Conservation (phyloP, 1,140 invertebrate species). For the Drosophila pruinosa region DNA sequence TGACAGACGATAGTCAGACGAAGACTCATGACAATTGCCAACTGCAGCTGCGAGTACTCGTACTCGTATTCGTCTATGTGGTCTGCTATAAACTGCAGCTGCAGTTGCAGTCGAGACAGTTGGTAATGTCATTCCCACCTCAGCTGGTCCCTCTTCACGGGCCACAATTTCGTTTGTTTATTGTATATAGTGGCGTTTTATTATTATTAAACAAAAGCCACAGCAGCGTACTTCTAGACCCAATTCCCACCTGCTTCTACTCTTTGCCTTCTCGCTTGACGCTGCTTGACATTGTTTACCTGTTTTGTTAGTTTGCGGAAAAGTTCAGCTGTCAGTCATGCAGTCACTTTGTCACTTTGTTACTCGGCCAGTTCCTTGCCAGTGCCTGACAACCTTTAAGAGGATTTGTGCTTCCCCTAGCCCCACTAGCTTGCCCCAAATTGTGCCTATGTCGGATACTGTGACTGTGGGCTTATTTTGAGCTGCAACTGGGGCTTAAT, state of each 20-base stretch:
- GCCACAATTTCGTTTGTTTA: constrained; percentile 41
- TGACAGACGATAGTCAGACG: constrained; percentile 50
- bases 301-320: constrained; percentile 32
- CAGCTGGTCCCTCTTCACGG: too few relatives aligned
- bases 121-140: constrained; percentile 62
- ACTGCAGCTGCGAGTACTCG: constrained; percentile 19
- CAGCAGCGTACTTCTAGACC: not conserved
- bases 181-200: constrained; percentile 49
- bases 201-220: constrained; percentile 70
- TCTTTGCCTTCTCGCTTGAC: constrained; percentile 13
- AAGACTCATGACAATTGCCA: constrained; percentile 64
- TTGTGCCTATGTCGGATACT: constrained; percentile 3
- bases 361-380: constrained; percentile 19
- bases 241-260: not conserved
- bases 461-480: not conserved
- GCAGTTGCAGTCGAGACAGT: constrained; percentile 26
- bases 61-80: constrained; percentile 28
- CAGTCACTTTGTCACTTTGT: constrained; percentile 49
- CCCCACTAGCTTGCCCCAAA: not conserved
- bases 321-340: constrained; percentile 54
- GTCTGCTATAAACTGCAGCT: constrained; percentile 6
- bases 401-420: not conserved
- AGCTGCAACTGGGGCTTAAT: constrained; percentile 53
- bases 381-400: not conserved
- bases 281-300: constrained; percentile 46